Base-by-base conservation (phyloP, 2,113 vertebrate species). In the Gallinago undulata region DNA sequence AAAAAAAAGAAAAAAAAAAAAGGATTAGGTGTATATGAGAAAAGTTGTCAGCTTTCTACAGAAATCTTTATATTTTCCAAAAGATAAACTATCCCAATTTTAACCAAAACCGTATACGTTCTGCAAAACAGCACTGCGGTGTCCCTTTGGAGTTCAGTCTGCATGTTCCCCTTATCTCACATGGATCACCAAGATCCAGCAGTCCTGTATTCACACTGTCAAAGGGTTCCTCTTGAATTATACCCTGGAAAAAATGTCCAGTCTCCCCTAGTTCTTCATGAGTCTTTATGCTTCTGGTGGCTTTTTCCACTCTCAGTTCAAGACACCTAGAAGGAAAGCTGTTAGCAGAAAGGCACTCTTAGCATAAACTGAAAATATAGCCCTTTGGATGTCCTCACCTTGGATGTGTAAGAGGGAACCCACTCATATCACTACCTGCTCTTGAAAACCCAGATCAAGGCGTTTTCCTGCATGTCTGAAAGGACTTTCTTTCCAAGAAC, bases 181-280 rank as follows among this genome's bases (percentile, higher is more conserved):
- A 3, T 27, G 47, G 51, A 55, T 80, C 73, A 30, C 22, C 0
- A 1, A 77, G 59, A 84, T 63, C 59, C 4, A 0, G 18, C 1
- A 1, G 60, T 31, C 51, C 64, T 87, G 17, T 59, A 22, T 50
- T 74, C 47, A 7, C 16, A 3, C 59, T 62, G 37, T 68, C 39
- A 56, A 66, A 73, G 45, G 14, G 24, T 50, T 90, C 25, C 31
- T 62, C 30, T 72, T 84, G 39, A 56, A 30, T 35, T 59, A 9
- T 25, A 75, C 4, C 19, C 35, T 48, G 37, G 37, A 73, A 91
- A 78, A 84, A 78, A 70, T 18, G 5, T 76, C 35, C 24, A 24
- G 3, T 75, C 78, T 91, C 7, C 62, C 76, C 14, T 39, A 66
- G 64, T 48, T 33, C 57, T 81, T 93, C 51, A 80, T 79, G 56